A percentile compares a stretch with the other conserved stretches of the same genome.
phyloP scores from a whole-genome alignment of 2,113 vertebrate species.

The Bolborhynchus lineola region DNA sequence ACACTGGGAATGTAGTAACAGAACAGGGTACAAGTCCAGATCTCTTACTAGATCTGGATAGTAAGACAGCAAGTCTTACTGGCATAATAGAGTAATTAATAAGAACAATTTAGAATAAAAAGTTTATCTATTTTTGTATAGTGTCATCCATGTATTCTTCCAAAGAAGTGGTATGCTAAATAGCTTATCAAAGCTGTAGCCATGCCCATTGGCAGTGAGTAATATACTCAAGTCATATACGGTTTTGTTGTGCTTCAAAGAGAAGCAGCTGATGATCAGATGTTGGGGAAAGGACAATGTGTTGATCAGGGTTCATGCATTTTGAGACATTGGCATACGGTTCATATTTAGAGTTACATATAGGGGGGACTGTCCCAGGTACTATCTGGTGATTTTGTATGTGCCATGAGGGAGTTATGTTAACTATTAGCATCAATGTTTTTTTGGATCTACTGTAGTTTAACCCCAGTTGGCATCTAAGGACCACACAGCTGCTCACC shows the following conservation, averaged over 20 bases:
- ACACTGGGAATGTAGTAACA: neutral
- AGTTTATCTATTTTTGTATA: neutral
- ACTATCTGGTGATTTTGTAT: neutral
- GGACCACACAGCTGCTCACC: neutral
- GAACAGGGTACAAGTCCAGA: neutral
- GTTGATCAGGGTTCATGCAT: neutral
- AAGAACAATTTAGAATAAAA: neutral
- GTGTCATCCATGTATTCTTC: neutral
- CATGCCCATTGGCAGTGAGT: neutral
- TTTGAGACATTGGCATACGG: neutral
- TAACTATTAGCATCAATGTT: neutral
- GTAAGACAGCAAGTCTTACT: neutral
- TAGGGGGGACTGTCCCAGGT: neutral
- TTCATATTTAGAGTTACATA: neutral
- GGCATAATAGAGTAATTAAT: neutral
- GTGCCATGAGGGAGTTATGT: neutral
- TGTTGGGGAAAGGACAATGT: neutral
- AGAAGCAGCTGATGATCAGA: neutral
- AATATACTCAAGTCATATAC: neutral
- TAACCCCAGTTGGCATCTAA: neutral
- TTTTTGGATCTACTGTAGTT: neutral
- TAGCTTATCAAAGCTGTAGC: neutral
- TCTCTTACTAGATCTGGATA: neutral
- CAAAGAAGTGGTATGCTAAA: neutral
- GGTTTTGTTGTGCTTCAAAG: neutral